Percentiles rank a stretch among this genome's conserved stretches.
These are phyloP conservation scores for Eledone cirrhosa DNA, from an alignment of 2,888 invertebrate genomes.

Conservation along the genomic window DNA sequence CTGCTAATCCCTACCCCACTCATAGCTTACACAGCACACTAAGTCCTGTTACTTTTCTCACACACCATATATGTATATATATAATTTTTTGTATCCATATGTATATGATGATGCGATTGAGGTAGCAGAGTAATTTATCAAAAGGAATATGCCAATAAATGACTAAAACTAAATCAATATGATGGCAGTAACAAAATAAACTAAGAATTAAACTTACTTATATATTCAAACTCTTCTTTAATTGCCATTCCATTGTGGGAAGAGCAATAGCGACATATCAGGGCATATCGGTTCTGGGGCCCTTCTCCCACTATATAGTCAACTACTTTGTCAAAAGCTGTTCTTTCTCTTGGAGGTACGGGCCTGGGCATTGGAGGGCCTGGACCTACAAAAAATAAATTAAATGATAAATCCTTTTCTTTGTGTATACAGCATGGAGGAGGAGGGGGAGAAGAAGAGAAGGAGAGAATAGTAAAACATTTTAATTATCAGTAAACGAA, in stretches of 20 bases:
- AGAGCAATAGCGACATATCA: conserved; percentile 89
- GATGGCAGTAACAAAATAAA: neutral
- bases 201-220: conserved; percentile 68
- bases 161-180: too few relatives aligned
- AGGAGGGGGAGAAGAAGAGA: too few relatives aligned
- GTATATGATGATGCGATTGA: neutral
- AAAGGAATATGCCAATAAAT: too few relatives aligned
- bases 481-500: too few relatives aligned
- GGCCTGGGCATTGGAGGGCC: conserved; percentile 71
- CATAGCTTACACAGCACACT: too few relatives aligned
- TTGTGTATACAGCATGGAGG: too few relatives aligned
- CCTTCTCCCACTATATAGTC: conserved; percentile 96
- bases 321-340: conserved; percentile 86
- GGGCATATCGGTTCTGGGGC: conserved; percentile 90
- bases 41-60: too few relatives aligned
- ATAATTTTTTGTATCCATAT: too few relatives aligned
- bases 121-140: neutral
- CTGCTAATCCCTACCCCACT: too few relatives aligned
- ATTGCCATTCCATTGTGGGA: conserved; percentile 92
- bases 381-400: conserved; percentile 29
- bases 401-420: too few relatives aligned
- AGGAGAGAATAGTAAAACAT: too few relatives aligned
- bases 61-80: too few relatives aligned
- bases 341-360: conserved; percentile 78
- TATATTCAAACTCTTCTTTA: conserved; percentile 77